These are phyloP conservation scores for Lapara coniferarum DNA, from an alignment of 2,888 invertebrate genomes.

Conservation along the genomic window DNA sequence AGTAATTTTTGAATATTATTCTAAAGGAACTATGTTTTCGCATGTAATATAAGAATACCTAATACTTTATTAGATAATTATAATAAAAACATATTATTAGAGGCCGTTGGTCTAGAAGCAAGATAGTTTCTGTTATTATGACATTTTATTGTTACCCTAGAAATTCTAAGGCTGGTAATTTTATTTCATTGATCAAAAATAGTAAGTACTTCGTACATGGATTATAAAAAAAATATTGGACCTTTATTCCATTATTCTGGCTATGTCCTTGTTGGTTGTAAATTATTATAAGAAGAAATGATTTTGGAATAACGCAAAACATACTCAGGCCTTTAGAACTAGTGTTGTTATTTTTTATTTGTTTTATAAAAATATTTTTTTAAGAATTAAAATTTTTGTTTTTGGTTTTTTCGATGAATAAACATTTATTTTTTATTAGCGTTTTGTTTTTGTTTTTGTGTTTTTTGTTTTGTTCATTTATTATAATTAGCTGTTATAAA, in stretches of 20 bases:
- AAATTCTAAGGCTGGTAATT: conserved; percentile 11
- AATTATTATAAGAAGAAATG: background rate
- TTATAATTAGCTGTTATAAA: no score
- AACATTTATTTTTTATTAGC: conserved; percentile 41
- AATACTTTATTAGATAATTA: background rate
- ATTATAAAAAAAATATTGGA: background rate
- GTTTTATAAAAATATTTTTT: conserved; percentile 30
- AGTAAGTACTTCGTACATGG: no score
- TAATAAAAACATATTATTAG: conserved; percentile 6
- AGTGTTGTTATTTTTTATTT: conserved; percentile 35
- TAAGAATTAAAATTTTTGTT: conserved; percentile 35
- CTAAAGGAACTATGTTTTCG: background rate
- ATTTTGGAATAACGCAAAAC: conserved; percentile 2
- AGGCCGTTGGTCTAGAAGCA: conserved; percentile 1
- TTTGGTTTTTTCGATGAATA: conserved; percentile 45
- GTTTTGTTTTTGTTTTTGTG: conserved; percentile 32
- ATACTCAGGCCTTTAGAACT: conserved; percentile 6
- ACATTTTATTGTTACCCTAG: conserved; percentile 12
- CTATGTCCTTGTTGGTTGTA: background rate
- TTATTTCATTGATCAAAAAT: background rate
- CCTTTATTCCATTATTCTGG: background rate
- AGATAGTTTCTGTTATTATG: background rate
- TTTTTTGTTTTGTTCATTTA: background rate
- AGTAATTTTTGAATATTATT: background rate
- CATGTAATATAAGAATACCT: background rate